These are phyloP conservation scores for Protophormia terraenovae DNA, from an alignment of 2,888 invertebrate genomes.

Conservation along the genomic window DNA sequence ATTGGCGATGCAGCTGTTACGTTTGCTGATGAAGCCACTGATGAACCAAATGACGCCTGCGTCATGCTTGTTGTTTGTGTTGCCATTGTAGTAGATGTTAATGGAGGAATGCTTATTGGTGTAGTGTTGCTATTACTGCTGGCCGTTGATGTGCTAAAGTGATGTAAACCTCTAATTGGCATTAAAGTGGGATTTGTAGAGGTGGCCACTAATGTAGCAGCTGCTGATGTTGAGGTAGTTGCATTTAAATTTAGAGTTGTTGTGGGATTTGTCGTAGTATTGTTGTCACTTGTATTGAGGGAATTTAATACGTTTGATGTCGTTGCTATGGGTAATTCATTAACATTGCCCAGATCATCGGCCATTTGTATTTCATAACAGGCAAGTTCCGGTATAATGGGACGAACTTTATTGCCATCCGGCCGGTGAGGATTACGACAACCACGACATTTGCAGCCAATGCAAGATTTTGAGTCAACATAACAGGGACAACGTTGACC, in stretches of 20 bases:
- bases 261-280: constrained; percentile 50
- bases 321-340: constrained; percentile 69
- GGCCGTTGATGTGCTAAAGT: constrained; percentile 22
- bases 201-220: constrained; percentile 26
- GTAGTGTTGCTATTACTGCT: constrained; percentile 27
- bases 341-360: constrained; percentile 72
- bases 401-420: constrained; percentile 88
- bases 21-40: constrained; percentile 48
- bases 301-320: constrained; percentile 51
- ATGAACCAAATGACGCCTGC: constrained; percentile 53
- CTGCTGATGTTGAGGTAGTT: constrained; percentile 31
- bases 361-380: constrained; percentile 83
- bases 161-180: constrained; percentile 44
- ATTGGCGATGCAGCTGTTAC: constrained; percentile 31
- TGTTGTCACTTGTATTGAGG: neutral
- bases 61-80: constrained; percentile 58
- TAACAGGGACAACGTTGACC: constrained; percentile 97
- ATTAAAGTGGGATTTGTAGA: constrained; percentile 40
- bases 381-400: constrained; percentile 86
- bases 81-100: constrained; percentile 49
- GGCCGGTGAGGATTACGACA: constrained; percentile 95
- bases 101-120: constrained; percentile 47
- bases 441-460: constrained; percentile 94
- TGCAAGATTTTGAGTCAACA: constrained; percentile 93
- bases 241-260: constrained; percentile 51